phyloP scores from a whole-genome alignment of 2,888 invertebrate species.

The Rhopalosiphum nymphaeae region DNA sequence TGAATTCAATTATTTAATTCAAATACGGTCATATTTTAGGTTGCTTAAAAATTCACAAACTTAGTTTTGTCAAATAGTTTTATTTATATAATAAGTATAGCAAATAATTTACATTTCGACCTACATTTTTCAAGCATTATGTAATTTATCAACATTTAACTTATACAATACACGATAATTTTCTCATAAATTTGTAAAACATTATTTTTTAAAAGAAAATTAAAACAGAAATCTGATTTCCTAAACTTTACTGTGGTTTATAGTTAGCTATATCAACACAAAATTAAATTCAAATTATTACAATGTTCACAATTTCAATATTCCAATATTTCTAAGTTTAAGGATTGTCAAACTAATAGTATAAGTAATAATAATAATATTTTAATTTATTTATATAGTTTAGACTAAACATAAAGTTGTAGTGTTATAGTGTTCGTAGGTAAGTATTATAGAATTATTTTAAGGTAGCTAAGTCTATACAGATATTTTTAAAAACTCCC shows the following conservation, averaged over 20 bases:
- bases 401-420: not conserved
- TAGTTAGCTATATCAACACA: not conserved
- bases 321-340: not conserved
- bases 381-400: not conserved
- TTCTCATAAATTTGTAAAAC: not conserved
- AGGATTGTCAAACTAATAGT: not conserved
- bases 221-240: not conserved
- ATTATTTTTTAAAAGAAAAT: not conserved
- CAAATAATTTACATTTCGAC: not conserved
- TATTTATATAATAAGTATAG: not conserved
- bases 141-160: not conserved
- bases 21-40: not conserved
- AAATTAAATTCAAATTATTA: not conserved
- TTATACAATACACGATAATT: not conserved
- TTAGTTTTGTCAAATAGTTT: not conserved
- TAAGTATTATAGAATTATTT: not conserved
- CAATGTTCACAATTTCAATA: not conserved
- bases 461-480: not conserved
- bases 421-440: not conserved
- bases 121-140: not conserved
- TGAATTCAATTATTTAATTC: not conserved
- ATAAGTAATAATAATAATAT: too few species aligned
- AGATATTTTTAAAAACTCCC: not conserved
- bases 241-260: not conserved
- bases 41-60: not conserved